Evolutionary conservation across 2,797 vertebrate species (phyloP).

Genomic region (Poecilia velifera): DNA sequence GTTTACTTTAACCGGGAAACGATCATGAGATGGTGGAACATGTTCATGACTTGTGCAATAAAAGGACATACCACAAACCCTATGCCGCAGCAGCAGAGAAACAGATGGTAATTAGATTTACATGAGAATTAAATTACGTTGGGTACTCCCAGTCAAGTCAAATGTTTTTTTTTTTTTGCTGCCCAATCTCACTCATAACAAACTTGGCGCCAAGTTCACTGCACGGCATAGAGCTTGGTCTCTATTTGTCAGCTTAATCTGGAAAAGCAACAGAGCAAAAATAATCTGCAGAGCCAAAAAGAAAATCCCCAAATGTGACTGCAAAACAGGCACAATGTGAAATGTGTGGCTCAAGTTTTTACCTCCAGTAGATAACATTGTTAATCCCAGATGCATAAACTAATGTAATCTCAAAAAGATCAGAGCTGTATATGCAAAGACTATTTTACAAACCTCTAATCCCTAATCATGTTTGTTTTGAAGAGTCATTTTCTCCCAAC

Average conservation of each 20-base stretch:
- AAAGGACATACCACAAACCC: slow-evolving; percentile 30
- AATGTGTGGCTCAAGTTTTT: not conserved
- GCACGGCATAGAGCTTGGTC: not conserved
- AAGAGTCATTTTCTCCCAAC: no score
- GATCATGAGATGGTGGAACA: slow-evolving; percentile 51
- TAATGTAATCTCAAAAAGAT: not conserved
- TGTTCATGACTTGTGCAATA: slow-evolving; percentile 44
- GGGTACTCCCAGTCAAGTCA: slow-evolving; percentile 23
- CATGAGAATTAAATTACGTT: slow-evolving; percentile 62
- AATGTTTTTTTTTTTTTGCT: not conserved
- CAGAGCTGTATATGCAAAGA: not conserved
- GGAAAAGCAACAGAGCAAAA: not conserved
- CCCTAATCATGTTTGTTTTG: not conserved
- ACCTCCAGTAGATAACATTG: not conserved
- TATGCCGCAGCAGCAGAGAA: slow-evolving; percentile 37
- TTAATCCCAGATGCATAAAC: not conserved
- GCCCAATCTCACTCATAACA: not conserved
- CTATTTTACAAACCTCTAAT: not conserved
- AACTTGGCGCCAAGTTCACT: slow-evolving; percentile 3
- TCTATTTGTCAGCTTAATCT: not conserved
- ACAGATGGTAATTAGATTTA: slow-evolving; percentile 70
- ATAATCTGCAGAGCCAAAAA: not conserved
- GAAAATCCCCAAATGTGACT: not conserved
- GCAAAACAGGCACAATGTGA: not conserved
- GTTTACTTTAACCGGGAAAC: slow-evolving; percentile 50